phyloP scores from a whole-genome alignment of 2,113 vertebrate species.

The Megaptera novaeangliae region DNA sequence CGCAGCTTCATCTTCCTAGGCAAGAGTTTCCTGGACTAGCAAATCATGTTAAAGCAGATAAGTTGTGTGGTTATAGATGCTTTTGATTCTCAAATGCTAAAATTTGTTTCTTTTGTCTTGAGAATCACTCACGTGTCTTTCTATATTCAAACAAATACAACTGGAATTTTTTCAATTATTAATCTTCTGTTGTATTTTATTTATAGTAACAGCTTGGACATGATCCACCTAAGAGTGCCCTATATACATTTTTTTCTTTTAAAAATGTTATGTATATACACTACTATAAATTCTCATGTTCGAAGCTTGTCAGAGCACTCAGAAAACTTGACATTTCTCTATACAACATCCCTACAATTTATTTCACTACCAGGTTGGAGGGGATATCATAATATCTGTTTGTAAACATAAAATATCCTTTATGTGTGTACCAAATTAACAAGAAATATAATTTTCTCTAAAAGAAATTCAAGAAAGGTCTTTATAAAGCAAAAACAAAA shows the following conservation, averaged over 20 bases:
- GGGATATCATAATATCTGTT: neutral
- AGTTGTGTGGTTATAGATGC: neutral
- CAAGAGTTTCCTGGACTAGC: neutral
- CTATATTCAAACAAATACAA: neutral
- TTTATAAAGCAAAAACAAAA: neutral
- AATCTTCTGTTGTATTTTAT: slow-evolving; percentile 7
- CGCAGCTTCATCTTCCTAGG: neutral
- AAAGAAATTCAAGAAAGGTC: neutral
- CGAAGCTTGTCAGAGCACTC: neutral
- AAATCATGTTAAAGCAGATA: neutral
- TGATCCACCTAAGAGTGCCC: neutral
- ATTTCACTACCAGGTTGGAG: neutral
- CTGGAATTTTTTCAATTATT: slow-evolving; percentile 35
- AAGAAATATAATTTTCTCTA: neutral
- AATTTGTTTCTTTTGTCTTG: neutral
- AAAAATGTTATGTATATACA: slow-evolving; percentile 36
- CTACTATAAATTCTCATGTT: neutral
- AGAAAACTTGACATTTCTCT: slow-evolving; percentile 1
- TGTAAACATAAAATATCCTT: neutral
- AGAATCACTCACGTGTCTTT: neutral
- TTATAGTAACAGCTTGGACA: slow-evolving; percentile 7
- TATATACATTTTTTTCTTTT: slow-evolving; percentile 30
- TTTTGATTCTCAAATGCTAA: neutral
- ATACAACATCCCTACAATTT: neutral
- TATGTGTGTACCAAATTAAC: neutral